These are phyloP conservation scores for Urocyon cinereoargenteus DNA, from an alignment of 2,797 vertebrate species.

Conservation along the genomic window DNA sequence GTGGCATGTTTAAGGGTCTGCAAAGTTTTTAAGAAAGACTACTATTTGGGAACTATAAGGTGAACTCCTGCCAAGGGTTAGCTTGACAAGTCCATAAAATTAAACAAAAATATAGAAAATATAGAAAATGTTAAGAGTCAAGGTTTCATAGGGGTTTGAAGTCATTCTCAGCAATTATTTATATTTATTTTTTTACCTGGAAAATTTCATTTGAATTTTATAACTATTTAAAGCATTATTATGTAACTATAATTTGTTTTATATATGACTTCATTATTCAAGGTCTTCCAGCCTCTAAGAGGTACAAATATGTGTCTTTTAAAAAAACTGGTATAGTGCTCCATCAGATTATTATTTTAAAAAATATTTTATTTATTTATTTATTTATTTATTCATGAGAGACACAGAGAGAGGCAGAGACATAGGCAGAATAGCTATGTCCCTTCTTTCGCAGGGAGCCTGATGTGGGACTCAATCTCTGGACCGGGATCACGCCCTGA, in stretches of 20 bases:
- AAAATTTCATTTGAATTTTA: constrained; percentile 65
- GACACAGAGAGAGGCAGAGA: too few relatives aligned
- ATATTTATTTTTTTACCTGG: constrained; percentile 8
- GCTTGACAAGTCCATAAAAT: background rate
- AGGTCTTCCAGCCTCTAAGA: constrained; percentile 10
- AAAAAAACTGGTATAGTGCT: background rate
- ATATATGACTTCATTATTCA: background rate
- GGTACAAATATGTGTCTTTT: background rate
- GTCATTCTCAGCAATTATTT: background rate
- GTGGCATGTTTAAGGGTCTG: background rate
- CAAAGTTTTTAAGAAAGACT: constrained; percentile 2
- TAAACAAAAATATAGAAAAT: constrained; percentile 37
- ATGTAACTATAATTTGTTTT: background rate
- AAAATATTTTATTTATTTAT: too few relatives aligned
- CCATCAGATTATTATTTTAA: background rate
- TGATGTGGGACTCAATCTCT: too few relatives aligned
- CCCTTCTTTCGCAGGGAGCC: too few relatives aligned
- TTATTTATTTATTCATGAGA: too few relatives aligned
- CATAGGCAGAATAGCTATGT: too few relatives aligned
- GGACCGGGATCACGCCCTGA: too few relatives aligned
- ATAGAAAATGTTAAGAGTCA: background rate
- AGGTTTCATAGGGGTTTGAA: constrained; percentile 30
- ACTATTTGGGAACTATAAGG: background rate
- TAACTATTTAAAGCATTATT: background rate
- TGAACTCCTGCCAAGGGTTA: background rate